A percentile compares a stretch with the other conserved stretches of the same genome.
Evolutionary conservation across 2,888 invertebrate species (phyloP).

Genomic region (Ennomos quercinarius): DNA sequence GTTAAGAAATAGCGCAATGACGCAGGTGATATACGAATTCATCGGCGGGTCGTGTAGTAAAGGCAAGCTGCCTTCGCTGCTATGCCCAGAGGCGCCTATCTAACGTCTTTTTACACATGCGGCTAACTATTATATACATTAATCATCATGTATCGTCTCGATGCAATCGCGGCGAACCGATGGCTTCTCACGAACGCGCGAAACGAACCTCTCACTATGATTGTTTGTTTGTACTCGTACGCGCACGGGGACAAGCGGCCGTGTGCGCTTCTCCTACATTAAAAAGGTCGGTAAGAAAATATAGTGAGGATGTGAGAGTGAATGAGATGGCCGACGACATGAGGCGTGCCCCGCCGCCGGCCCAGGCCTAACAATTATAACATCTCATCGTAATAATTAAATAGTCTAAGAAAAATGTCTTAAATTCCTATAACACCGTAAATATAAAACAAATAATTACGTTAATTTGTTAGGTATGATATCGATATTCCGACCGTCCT

Average conservation of each 20-base stretch:
- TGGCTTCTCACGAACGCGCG: conserved; percentile 83
- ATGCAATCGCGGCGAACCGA: conserved; percentile 82
- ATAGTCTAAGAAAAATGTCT: conserved; percentile 86
- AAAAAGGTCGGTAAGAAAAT: conserved; percentile 84
- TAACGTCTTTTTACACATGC: conserved; percentile 79
- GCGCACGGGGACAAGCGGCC: conserved; percentile 82
- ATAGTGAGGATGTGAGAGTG: conserved; percentile 84
- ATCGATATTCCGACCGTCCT: conserved; percentile 83
- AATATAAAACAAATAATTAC: conserved; percentile 85
- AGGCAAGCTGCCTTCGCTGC: conserved; percentile 49
- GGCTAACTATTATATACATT: conserved; percentile 84
- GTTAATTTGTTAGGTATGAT: conserved; percentile 86
- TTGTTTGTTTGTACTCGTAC: conserved; percentile 77
- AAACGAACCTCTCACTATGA: conserved; percentile 78
- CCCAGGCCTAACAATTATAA: conserved; percentile 81
- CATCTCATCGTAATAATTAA: conserved; percentile 84
- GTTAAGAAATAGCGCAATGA: conserved; percentile 37
- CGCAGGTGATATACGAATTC: conserved; percentile 20
- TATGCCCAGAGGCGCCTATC: conserved; percentile 63
- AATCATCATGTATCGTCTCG: conserved; percentile 74
- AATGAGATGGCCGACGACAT: conserved; percentile 76
- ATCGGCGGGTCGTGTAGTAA: conserved; percentile 27
- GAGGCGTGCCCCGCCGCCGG: conserved; percentile 67
- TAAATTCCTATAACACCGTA: conserved; percentile 85
- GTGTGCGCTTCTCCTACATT: conserved; percentile 82